These are phyloP conservation scores for Xiphydria camelus DNA, from an alignment of 2,888 invertebrate species.

Conservation along the genomic window DNA sequence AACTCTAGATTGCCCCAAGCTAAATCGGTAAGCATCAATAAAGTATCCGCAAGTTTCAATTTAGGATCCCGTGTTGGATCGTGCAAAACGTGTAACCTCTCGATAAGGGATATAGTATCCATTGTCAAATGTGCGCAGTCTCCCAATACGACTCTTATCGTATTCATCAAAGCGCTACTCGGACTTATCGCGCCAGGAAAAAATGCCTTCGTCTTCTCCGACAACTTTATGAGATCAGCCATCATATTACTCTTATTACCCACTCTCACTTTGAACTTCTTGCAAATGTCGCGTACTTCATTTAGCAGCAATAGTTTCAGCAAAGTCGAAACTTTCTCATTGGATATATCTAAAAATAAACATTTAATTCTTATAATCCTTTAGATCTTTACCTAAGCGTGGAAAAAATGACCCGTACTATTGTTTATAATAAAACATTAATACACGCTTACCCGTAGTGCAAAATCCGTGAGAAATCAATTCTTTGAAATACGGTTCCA, in stretches of 20 bases:
- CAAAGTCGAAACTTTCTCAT: slow-evolving; percentile 24
- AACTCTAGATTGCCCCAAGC: slow-evolving; percentile 32
- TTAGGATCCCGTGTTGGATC: slow-evolving; percentile 42
- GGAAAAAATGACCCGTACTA: slow-evolving; percentile 8
- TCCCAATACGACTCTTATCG: slow-evolving; percentile 25
- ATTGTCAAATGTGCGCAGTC: slow-evolving; percentile 41
- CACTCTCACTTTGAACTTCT: slow-evolving; percentile 31
- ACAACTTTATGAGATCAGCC: slow-evolving; percentile 29
- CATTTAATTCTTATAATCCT: neutral
- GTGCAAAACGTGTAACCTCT: no score
- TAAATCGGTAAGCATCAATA: slow-evolving; percentile 34
- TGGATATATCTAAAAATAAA: slow-evolving; percentile 27
- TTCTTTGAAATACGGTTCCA: slow-evolving; percentile 29
- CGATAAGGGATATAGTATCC: slow-evolving; percentile 39
- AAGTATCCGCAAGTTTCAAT: slow-evolving; percentile 33
- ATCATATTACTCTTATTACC: slow-evolving; percentile 32
- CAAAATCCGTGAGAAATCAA: slow-evolving; percentile 28
- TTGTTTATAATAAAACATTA: slow-evolving; percentile 5
- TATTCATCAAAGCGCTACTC: slow-evolving; percentile 21
- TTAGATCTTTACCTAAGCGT: no score
- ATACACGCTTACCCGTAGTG: slow-evolving; percentile 5
- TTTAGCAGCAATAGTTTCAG: slow-evolving; percentile 36
- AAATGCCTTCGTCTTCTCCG: slow-evolving; percentile 28
- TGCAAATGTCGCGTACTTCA: slow-evolving; percentile 37
- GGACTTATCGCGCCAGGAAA: slow-evolving; percentile 40